Evolutionary conservation across 2,797 vertebrate species (phyloP).

Genomic region (Fundulus diaphanus): DNA sequence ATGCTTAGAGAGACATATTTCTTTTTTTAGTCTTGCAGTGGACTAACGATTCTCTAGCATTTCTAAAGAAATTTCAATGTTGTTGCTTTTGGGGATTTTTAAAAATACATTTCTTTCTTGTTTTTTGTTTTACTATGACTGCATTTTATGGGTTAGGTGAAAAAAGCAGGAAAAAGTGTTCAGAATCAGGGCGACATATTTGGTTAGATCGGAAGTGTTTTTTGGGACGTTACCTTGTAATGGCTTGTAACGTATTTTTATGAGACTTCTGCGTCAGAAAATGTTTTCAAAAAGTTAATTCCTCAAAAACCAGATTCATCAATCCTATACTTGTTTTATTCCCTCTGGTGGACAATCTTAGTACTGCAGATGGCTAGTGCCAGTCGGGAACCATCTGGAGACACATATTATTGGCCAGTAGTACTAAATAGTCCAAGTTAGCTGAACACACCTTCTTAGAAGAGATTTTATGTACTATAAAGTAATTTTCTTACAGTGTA

Average conservation of each 20-base stretch:
- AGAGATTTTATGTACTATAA: neutral
- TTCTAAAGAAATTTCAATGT: neutral
- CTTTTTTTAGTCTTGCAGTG: neutral
- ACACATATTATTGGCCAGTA: no score
- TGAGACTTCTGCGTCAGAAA: neutral
- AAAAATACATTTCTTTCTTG: neutral
- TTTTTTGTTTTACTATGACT: neutral
- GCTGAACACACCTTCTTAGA: neutral
- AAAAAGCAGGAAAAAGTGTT: no score
- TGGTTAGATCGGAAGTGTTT: neutral
- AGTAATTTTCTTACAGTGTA: no score
- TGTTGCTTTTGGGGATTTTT: neutral
- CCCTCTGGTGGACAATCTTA: neutral
- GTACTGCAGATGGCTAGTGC: neutral
- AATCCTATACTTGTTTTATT: neutral
- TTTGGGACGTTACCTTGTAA: neutral
- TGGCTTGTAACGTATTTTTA: neutral
- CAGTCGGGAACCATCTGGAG: no score
- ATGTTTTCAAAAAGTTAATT: neutral
- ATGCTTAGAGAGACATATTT: neutral
- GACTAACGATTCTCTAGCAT: neutral
- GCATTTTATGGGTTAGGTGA: no score
- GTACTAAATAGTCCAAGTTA: neutral
- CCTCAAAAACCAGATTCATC: neutral
- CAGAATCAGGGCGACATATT: neutral